Evolutionary conservation across 1,140 invertebrate species (phyloP), one percentile per base, ranked within the genome.

Genomic region (Sycophaga agraensis): DNA sequence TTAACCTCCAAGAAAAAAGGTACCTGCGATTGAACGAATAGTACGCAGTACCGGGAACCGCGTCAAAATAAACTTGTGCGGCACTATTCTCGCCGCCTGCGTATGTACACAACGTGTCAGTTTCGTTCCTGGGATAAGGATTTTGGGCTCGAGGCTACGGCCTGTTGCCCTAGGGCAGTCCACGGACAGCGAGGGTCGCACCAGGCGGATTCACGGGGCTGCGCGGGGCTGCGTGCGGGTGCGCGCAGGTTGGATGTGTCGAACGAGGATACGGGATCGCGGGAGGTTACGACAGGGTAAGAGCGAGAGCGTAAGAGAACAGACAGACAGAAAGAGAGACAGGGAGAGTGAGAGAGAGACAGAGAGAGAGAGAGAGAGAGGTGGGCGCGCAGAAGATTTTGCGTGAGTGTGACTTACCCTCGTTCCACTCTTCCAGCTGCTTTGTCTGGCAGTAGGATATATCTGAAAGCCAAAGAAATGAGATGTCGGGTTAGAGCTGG

Each of bases 391-490:
- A 28, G 17, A 59, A 16, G 35, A 37, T 51, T 51, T 51, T 37
- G 34, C 22, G 43, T 24, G 28, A 19, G 49, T 24, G 58, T 58
- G 51, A 77, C 79, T 80, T 67, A 81, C 79, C 76, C 51, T 73
- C 68, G 42, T 73, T 69, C 66, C 66, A 67, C 65, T 77, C 64
- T 62, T 72, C 70, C 63, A 69, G 59, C 73, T 61, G 71, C 72
- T 61, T 70, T 71, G 70, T 77, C 70, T 74, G 73, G 67, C 73
- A 70, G 66, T 70, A 71, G 68, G 70, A 75, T 73, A 73, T 73
- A 78, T 79, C 79, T 81, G 78, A 78, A 80, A 81, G 71, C 72
- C 73, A 80, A 81, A 74, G 73, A 75, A 72, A 66, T 17, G 40
- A 62, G 50, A 55, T 31, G 50, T 71, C 71, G 68, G 64, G 69